Percentiles rank a stretch among this genome's conserved stretches.
phyloP scores from a whole-genome alignment of 2,113 vertebrate species.

The Eptesicus fuscus region DNA sequence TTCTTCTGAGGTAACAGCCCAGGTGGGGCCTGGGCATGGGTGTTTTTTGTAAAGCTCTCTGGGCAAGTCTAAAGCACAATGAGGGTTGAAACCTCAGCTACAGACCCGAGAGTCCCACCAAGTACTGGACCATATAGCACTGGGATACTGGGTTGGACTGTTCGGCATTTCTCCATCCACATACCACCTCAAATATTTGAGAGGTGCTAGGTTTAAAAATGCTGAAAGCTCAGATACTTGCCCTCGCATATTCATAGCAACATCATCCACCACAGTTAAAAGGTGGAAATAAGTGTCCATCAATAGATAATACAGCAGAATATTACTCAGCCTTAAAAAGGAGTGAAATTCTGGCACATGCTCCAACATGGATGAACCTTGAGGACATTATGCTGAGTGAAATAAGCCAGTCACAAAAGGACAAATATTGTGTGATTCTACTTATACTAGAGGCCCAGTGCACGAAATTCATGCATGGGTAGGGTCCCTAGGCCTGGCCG shows the following conservation, averaged over 20 bases:
- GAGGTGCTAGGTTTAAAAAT: not conserved
- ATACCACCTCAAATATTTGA: not conserved
- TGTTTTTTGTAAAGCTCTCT: not conserved
- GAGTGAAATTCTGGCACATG: not conserved
- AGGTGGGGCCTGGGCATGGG: not conserved
- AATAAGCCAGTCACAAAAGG: not conserved
- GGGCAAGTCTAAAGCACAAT: not conserved
- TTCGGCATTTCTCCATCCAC: not conserved
- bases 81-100: not conserved
- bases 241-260: not conserved
- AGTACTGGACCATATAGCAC: fast-evolving
- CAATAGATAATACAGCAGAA: not conserved
- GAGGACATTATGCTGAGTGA: not conserved
- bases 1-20: not conserved
- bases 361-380: not conserved
- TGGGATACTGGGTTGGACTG: not conserved
- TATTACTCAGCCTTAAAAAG: not conserved
- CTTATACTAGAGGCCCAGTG: no score
- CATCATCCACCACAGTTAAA: not conserved
- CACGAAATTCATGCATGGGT: no score
- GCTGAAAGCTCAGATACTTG: not conserved
- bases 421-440: fast-evolving
- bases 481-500: no score
- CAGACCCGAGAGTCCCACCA: not conserved
- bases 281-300: not conserved